Conservation (phyloP, 2,797 vertebrate species). For the Manis pentadactyla region DNA sequence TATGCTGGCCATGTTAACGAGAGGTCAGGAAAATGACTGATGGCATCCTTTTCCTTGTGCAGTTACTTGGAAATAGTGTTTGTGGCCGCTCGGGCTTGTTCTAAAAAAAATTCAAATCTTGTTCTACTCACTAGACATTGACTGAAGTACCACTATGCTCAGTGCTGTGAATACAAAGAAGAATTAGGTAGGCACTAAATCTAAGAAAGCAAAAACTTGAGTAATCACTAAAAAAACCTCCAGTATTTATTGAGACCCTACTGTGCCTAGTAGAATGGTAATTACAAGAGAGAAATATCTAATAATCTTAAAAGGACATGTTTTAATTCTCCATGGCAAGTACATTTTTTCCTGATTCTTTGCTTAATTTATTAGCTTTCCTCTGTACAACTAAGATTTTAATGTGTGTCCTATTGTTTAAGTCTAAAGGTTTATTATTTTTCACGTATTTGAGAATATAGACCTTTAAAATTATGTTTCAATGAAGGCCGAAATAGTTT, state of each 20-base stretch:
- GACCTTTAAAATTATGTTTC: constrained; percentile 50
- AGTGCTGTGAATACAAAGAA: not conserved
- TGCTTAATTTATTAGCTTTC: constrained; percentile 2
- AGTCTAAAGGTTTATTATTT: not conserved
- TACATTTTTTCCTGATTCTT: not conserved
- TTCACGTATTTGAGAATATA: not conserved
- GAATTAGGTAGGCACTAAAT: not conserved
- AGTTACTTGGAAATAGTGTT: not conserved
- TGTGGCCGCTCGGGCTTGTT: not conserved
- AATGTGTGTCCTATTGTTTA: not conserved
- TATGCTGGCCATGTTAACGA: not conserved
- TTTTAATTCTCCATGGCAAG: not conserved
- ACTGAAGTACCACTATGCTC: not conserved
- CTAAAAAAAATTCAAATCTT: not conserved
- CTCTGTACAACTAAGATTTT: constrained; percentile 15
- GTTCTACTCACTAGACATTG: not conserved
- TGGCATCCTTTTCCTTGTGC: not conserved
- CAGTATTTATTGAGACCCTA: not conserved
- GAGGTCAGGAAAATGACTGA: not conserved
- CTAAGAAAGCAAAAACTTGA: not conserved
- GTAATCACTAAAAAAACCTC: not conserved
- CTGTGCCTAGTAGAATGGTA: not conserved
- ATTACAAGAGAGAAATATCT: not conserved
- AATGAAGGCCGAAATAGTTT: constrained; percentile 29
- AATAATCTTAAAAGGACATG: not conserved